Evolutionary conservation across 2,113 vertebrate genomes (phyloP).

Genomic region (Astatotilapia flaviijosephi): DNA sequence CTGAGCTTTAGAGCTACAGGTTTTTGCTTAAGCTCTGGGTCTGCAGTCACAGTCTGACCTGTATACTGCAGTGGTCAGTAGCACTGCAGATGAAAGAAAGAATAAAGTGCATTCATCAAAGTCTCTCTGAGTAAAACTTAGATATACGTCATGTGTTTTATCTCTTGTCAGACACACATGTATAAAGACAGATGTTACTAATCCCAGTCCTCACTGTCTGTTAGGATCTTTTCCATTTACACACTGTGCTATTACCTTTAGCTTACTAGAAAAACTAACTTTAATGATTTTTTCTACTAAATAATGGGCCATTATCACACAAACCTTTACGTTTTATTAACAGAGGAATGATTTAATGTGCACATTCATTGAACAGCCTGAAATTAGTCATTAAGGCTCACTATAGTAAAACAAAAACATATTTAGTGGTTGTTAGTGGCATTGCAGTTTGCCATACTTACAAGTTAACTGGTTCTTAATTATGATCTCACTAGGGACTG

Average conservation of each 20-base stretch:
- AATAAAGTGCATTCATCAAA: not conserved
- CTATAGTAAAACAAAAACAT: not conserved
- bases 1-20: not conserved
- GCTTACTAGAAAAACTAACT: not conserved
- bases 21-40: not conserved
- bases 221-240: not conserved
- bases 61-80: not conserved
- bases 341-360: not conserved
- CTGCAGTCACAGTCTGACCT: not conserved
- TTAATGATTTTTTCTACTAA: not conserved
- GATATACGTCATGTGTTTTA: not conserved
- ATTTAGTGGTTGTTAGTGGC: not conserved
- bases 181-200: not conserved
- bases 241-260: not conserved
- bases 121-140: not conserved
- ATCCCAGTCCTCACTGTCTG: not conserved
- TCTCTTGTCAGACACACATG: not conserved
- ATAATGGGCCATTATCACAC: not conserved
- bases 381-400: not conserved
- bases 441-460: not conserved
- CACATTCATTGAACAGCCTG: not conserved
- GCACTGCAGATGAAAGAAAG: not conserved
- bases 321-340: not conserved
- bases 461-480: not conserved
- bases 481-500: rapidly evolving